Base-by-base conservation (phyloP, 92 coral and sea anemone genomes). In the Zoanthus gigantus region DNA sequence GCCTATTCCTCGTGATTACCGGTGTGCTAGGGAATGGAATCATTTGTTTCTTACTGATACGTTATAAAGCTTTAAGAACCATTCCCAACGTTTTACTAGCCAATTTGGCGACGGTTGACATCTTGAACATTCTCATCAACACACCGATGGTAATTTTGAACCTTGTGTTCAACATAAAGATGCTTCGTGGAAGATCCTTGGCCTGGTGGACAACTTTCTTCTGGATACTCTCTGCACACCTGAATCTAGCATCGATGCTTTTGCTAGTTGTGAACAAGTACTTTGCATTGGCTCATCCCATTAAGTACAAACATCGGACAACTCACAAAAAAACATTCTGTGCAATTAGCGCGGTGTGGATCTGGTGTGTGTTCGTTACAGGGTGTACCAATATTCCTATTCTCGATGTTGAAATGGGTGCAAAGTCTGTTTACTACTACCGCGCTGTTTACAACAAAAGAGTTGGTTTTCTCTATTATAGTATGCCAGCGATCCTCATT, bases 191-290 rank as follows among this genome's bases (percentile, higher is more conserved):
- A 53, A 53, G 6, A 53, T 53, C 58, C 1, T 53, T 7, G 1
- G 58, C 58, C 6, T 53, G 58, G 79, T 75, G 79, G 79, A 47
- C 79, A 16, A 46, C 79, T 2, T 75, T 47, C 31, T 17, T 48
- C 4, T 1, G 1, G 2, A n/a, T 75, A 16, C 63, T 75, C 18
- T 75, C n/a, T n/a, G 34, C 31, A 23, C 37, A 6, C 3, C 79
- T 75, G 13, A 75, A 75, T 50, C 14, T 75, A 7, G n/a, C 79
- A 37, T 37, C 42, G 42, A 37, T 37, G 42, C 42, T 37, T 37
- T 37, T 37, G 42, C 2, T 37, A 37, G 79, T 75, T n/a, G 30
- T 48, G 31, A 60, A 75, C 54, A 73, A 54, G 9, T 73, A 73
- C 17, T 42, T 73, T 37, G 52, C 77, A 8, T 42, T 73, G 54